Percentiles rank a stretch among this genome's conserved stretches.
Evolutionary conservation across 92 coral and sea anemone species (phyloP).

Genomic region (Parazoanthus atlanticus): DNA sequence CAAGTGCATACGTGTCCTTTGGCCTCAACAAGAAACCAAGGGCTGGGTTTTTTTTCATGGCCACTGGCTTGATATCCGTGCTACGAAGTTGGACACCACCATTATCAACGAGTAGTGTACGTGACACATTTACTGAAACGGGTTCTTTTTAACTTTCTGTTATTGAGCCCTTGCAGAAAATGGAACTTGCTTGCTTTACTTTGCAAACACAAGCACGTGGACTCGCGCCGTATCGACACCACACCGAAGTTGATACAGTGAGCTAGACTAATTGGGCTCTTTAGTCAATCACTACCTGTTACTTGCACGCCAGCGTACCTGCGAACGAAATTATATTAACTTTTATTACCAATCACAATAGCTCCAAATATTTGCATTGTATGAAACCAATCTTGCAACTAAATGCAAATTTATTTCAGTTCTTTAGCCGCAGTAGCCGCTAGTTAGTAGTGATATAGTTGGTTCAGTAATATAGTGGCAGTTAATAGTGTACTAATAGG

Average conservation of each 20-base stretch:
- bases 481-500: background rate
- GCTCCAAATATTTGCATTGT: background rate
- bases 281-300: slow-evolving; percentile 6
- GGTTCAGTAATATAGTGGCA: too few relatives aligned
- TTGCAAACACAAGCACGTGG: slow-evolving; percentile 10
- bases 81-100: background rate
- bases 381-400: background rate
- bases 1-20: background rate
- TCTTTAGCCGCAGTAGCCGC: background rate
- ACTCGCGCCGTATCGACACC: background rate
- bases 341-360: background rate
- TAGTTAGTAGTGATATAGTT: background rate
- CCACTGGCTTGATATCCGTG: background rate
- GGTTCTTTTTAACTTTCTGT: background rate
- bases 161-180: background rate
- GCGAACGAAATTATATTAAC: background rate
- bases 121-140: background rate
- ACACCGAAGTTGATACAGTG: background rate
- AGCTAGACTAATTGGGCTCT: background rate
- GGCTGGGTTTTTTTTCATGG: background rate
- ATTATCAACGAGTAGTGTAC: background rate
- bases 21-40: background rate
- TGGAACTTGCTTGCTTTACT: background rate
- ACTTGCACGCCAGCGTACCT: background rate
- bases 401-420: background rate